Evolutionary conservation across 2,113 vertebrate genomes (phyloP), one percentile per base, ranked within the genome.

Genomic region (Oplegnathus fasciatus): DNA sequence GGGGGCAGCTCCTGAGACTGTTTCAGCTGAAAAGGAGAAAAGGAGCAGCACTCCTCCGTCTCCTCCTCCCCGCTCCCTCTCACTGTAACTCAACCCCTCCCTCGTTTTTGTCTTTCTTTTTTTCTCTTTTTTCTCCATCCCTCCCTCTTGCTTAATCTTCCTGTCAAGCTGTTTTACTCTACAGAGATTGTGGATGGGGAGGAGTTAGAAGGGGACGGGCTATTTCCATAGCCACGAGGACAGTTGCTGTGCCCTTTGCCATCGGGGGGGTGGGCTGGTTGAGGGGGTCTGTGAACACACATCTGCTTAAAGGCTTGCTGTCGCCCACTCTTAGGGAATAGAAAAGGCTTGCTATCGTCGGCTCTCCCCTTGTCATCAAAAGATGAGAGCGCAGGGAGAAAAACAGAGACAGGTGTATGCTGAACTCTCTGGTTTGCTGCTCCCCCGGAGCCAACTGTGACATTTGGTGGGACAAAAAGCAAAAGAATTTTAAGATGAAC

Each of bases 1-100:
- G 80, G 78, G 93, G 93, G 91, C 84, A 87, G 82, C 88, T 89
- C 89, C 82, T 78, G 88, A 92, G 91, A 93, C 90, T 76, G 80
- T 88, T 88, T 88, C 82, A 75, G 73, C 82, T 42, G 50, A 81
- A 88, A 85, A 85, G 72, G 70, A 76, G 77, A 85, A 89, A 90
- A 82, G 83, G 40, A 88, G 77, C 80, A 85, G 78, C 78, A 70
- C 86, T 93, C 83, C 78, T 67, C 82, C 58, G 55, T 89, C 89
- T 87, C 91, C 84, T 80, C 85, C 89, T 74, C 66, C 58, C 20
- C 1, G 7, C 75, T 58, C 52, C 82, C 82, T 84, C 73, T 84
- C 58, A 73, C 34, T 61, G 80, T 86, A 89, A 85, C 84, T 87
- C 91, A 83, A 48, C 52, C 79, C 82, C 80, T 89, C 80, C 81